A percentile compares a stretch with the other conserved stretches of the same genome.
phyloP scores from a whole-genome alignment of 1,140 invertebrate species.

The Ceratina calcarata region DNA sequence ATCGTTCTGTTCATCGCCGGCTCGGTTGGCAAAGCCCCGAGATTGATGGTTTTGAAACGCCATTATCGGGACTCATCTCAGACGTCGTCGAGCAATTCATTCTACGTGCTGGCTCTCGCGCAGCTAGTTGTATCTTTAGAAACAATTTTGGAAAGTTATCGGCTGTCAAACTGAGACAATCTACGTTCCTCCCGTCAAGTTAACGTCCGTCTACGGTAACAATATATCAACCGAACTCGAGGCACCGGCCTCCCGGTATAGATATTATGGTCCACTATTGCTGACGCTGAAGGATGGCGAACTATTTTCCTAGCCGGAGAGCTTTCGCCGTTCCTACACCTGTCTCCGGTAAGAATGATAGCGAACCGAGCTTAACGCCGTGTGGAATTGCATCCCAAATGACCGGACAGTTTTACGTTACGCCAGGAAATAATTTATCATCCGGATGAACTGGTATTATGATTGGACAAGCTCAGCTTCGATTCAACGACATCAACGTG shows the following conservation, averaged over 20 bases:
- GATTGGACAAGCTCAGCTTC: background rate
- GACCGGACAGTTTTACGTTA: background rate
- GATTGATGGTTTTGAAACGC: constrained; percentile 11
- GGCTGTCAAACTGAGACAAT: constrained; percentile 34
- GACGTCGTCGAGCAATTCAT: constrained; percentile 27
- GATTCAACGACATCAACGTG: background rate
- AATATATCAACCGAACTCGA: constrained; percentile 68
- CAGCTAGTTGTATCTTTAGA: constrained; percentile 17
- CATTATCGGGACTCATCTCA: constrained; percentile 17
- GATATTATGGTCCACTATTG: constrained; percentile 70
- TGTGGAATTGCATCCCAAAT: constrained; percentile 15
- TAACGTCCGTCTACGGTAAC: constrained; percentile 73
- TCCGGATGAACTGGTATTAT: background rate
- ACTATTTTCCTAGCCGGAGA: constrained; percentile 64
- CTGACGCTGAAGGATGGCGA: constrained; percentile 68
- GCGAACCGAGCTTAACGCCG: background rate
- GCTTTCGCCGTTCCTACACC: constrained; percentile 54
- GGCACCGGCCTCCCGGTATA: constrained; percentile 54
- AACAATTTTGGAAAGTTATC: constrained; percentile 43
- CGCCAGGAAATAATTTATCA: too few species aligned
- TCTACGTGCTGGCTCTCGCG: constrained; percentile 4
- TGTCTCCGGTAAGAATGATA: constrained; percentile 21
- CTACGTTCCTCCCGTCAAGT: constrained; percentile 64
- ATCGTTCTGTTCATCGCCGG: constrained; percentile 12
- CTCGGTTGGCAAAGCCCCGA: constrained; percentile 11